Evolutionary conservation across 1,140 invertebrate genomes (phyloP).

Genomic region (Drosophila tani): DNA sequence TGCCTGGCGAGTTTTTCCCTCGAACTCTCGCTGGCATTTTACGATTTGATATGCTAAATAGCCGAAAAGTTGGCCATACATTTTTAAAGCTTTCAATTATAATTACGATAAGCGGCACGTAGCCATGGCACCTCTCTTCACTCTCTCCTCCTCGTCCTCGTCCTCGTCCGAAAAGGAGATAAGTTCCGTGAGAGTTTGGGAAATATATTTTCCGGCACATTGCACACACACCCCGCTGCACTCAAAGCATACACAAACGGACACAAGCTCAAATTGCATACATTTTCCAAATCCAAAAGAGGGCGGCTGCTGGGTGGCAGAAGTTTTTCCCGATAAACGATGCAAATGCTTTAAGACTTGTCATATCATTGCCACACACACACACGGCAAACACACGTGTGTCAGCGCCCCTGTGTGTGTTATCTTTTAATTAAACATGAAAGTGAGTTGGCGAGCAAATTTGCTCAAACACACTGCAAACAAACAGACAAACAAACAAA

Average conservation of each 20-base stretch:
- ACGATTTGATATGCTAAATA: conserved; percentile 65
- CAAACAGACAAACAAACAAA: conserved; percentile 49
- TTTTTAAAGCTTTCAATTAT: conserved; percentile 80
- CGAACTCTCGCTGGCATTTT: conserved; percentile 28
- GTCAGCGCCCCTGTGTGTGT: conserved; percentile 46
- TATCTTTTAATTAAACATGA: conserved; percentile 84
- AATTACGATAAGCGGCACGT: conserved; percentile 67
- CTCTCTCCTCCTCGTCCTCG: not conserved
- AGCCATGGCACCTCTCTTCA: conserved; percentile 19
- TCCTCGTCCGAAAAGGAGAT: conserved; percentile 4
- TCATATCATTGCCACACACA: conserved; percentile 37
- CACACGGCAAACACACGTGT: conserved; percentile 6
- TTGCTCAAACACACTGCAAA: conserved; percentile 56
- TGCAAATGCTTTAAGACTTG: conserved; percentile 69
- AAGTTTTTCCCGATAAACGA: conserved; percentile 48
- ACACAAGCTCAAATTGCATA: conserved; percentile 65
- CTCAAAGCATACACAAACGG: conserved; percentile 54
- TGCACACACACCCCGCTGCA: conserved; percentile 44
- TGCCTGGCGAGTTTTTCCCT: conserved; percentile 28
- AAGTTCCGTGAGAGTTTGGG: conserved; percentile 49
- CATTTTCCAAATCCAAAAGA: conserved; percentile 54
- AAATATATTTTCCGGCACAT: conserved; percentile 60
- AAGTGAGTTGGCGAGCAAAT: conserved; percentile 71
- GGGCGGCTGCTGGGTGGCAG: not conserved
- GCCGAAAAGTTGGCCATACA: conserved; percentile 69